Percentiles rank a stretch among this genome's conserved stretches.
Conservation (phyloP, 2,888 invertebrate genomes). For the Heliconius cydno region DNA sequence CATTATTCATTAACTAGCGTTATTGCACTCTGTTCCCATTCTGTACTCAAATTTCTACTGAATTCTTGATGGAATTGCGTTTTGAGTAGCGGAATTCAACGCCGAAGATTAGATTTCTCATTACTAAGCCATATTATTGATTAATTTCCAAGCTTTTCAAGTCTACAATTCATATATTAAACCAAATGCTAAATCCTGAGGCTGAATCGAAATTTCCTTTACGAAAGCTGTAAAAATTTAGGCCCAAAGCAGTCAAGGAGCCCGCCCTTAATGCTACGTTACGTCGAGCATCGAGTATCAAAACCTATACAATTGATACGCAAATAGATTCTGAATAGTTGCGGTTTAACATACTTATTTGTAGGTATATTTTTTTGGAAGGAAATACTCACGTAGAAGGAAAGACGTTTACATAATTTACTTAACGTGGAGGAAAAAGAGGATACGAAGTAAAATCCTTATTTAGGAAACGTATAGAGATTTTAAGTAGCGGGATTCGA, state of each 20-base stretch:
- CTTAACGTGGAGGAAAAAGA: background rate
- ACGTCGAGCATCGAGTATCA: conserved; percentile 65
- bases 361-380: conserved; percentile 5
- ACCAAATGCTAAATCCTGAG: conserved; percentile 62
- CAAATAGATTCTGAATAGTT: conserved; percentile 63
- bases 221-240: conserved; percentile 81
- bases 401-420: background rate
- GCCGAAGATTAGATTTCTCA: too few relatives aligned
- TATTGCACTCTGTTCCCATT: too few relatives aligned
- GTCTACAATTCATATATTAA: conserved; percentile 43
- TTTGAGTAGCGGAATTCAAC: too few relatives aligned
- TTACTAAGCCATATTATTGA: background rate
- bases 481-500: background rate
- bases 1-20: too few relatives aligned
- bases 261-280: conserved; percentile 75
- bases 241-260: conserved; percentile 74
- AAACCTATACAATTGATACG: conserved; percentile 63
- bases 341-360: conserved; percentile 21
- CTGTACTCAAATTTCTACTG: too few relatives aligned
- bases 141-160: background rate
- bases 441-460: background rate
- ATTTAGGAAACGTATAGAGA: background rate
- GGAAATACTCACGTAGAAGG: background rate
- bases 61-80: too few relatives aligned
- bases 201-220: conserved; percentile 81